A percentile compares a stretch with the other conserved stretches of the same genome.
phyloP scores from a whole-genome alignment of 2,888 invertebrate species.

The Lasioglossum oenotherae region DNA sequence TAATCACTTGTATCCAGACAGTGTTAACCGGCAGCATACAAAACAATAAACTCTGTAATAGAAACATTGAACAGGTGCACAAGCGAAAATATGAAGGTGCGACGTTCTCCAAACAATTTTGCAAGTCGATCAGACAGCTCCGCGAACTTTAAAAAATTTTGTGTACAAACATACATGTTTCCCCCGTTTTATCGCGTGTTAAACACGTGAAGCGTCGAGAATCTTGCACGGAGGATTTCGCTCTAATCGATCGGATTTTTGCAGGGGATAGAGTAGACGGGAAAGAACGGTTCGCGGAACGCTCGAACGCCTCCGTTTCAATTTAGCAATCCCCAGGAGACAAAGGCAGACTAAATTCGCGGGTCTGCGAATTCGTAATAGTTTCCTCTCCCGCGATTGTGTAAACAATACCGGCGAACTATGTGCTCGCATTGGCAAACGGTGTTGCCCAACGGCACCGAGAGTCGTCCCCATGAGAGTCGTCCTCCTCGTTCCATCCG shows the following conservation, averaged over 20 bases:
- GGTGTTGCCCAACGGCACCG: conserved; percentile 51
- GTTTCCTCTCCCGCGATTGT: conserved; percentile 57
- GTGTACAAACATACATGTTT: not conserved
- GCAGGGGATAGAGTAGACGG: not conserved
- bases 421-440: conserved; percentile 51
- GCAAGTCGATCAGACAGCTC: not conserved
- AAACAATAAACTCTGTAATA: too few relatives aligned
- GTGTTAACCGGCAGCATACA: too few relatives aligned
- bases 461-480: conserved; percentile 48
- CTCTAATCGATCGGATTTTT: not conserved
- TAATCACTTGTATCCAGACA: too few relatives aligned
- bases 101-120: not conserved
- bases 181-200: not conserved
- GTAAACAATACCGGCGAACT: conserved; percentile 49
- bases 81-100: not conserved
- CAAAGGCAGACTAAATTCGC: conserved; percentile 35
- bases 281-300: not conserved
- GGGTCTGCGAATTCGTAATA: conserved; percentile 50
- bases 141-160: not conserved
- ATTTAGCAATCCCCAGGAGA: conserved; percentile 3
- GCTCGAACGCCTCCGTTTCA: not conserved
- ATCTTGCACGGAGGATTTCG: not conserved
- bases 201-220: too few relatives aligned
- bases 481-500: conserved; percentile 56
- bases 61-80: not conserved